Evolutionary conservation across 2,113 vertebrate genomes (phyloP), one percentile per base, ranked within the genome.

Genomic region (Dendrocopos noguchii): DNA sequence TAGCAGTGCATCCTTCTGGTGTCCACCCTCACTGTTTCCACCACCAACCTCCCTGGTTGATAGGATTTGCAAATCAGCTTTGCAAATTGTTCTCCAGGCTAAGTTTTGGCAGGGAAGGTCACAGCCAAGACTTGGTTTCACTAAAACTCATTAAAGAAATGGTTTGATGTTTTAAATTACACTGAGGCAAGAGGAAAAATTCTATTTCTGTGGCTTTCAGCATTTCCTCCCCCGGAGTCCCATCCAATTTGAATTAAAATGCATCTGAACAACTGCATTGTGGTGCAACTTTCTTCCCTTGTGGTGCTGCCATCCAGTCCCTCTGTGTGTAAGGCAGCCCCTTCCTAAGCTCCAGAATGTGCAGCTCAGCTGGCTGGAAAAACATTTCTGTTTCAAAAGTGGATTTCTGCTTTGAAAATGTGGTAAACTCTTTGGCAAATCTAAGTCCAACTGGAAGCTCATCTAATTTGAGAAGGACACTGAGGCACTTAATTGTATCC

Each of bases 101-200:
- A 85, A 68, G 90, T 94, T 95, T 93, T 96, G 95, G 94, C 80
- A 63, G 33, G 76, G 76, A 65, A 92, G 61, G 84, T 94, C 73
- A 7, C 76, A 94, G 70, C 70, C 93, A 93, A 90, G 73, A 42
- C 61, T 87, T 90, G 82, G 76, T 95, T 95, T 96, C 76, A 70
- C 68, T 94, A 88, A 91, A 95, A 80, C 57, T 90, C 76, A 84
- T 95, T 95, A 36, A 36, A 94, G 93, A 96, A 95, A 66, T n/a
- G 50, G 76, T 95, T 95, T 96, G 95, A 95, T 90, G 93, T 96
- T 95, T 96, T 94, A 90, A 95, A 94, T 94, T 96, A 94, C 33
- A 72, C 73, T 84, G 65, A 95, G 78, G 90, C 34, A 68, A 89
- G 89, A 85, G 76, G 79, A 85, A 94, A 95, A 93, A 39, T 46